Evolutionary conservation across 2,888 invertebrate genomes (phyloP), one percentile per base, ranked within the genome.

Genomic region (Lumbricus terrestris): DNA sequence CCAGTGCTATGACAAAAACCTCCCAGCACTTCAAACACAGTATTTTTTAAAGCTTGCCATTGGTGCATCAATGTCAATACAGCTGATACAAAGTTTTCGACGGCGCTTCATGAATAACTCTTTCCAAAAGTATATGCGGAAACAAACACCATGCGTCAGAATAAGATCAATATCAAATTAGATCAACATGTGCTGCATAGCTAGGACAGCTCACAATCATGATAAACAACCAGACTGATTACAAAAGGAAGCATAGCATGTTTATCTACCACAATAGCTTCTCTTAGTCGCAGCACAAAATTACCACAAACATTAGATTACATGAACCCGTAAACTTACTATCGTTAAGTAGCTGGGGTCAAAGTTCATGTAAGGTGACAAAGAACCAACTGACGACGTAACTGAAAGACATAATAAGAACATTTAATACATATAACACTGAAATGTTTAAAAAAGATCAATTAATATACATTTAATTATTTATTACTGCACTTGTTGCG

Each of bases 281-380:
- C n/a, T 5, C n/a, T 69, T 69, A 29, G n/a, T 15, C 40, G n/a
- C 20, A 47, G 47, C n/a, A 69, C 13, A 69, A 69, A 69, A n/a
- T 69, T 69, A 69, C 69, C n/a, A 69, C 29, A 54, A 23, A 13
- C n/a, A n/a, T n/a, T 23, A 54, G 23, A 23, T 54, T 6, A 54
- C 11, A 29, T n/a, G n/a, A 69, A 69, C 29, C 69, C 16, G 8
- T n/a, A n/a, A 8, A 69, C 93, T 93, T 92, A 97, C 96, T 94
- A 97, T 96, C 85, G 97, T 97, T 93, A 98, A 96, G 94, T 97
- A 97, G 89, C 97, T 96, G 34, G 98, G 98, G 95, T 98, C 98
- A 95, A 98, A 97, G 95, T 98, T 98, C 93, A 98, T 96, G 95
- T 98, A 98, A 0, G 98, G 98, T 38, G 95, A 96, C 92, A 93